A percentile compares a stretch with the other conserved stretches of the same genome.
These are phyloP conservation scores for Mamestra brassicae DNA, from an alignment of 2,888 invertebrate species.

Conservation along the genomic window DNA sequence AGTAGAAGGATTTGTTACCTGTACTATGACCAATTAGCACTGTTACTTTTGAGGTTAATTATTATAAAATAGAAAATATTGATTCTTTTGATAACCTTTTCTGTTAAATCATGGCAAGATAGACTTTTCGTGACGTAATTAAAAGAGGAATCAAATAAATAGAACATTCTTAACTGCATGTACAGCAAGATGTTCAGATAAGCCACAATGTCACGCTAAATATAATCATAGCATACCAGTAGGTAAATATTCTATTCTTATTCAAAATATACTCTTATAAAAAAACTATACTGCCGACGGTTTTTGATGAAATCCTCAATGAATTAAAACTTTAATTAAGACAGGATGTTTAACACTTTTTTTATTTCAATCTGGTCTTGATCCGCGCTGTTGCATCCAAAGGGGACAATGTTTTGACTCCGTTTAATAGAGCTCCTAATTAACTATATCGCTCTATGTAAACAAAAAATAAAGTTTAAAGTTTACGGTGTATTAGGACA, in stretches of 20 bases:
- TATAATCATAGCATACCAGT: not conserved
- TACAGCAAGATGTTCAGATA: not conserved
- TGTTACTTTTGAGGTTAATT: not conserved
- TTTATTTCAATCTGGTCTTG: constrained; percentile 67
- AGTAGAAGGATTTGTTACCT: not conserved
- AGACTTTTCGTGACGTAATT: too few species aligned
- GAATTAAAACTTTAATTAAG: constrained; percentile 67
- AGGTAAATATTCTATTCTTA: not conserved
- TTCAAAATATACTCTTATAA: not conserved
- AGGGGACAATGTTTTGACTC: constrained; percentile 71
- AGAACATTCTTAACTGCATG: too few species aligned
- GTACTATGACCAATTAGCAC: not conserved
- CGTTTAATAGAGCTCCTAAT: constrained; percentile 78
- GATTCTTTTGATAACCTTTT: too few species aligned
- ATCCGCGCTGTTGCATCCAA: constrained; percentile 74
- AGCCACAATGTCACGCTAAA: not conserved
- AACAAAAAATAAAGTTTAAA: constrained; percentile 66
- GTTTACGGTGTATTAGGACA: constrained; percentile 67
- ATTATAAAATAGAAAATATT: too few species aligned
- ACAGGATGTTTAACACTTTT: constrained; percentile 69
- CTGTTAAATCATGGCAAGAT: too few species aligned
- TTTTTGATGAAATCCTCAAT: constrained; percentile 49
- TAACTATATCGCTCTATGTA: constrained; percentile 81
- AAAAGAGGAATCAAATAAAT: too few species aligned
- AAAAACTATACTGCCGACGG: not conserved